Percentiles rank a stretch among this genome's conserved stretches.
Conservation (phyloP, 1,140 invertebrate species). For the Dolichoris vasculosae region DNA sequence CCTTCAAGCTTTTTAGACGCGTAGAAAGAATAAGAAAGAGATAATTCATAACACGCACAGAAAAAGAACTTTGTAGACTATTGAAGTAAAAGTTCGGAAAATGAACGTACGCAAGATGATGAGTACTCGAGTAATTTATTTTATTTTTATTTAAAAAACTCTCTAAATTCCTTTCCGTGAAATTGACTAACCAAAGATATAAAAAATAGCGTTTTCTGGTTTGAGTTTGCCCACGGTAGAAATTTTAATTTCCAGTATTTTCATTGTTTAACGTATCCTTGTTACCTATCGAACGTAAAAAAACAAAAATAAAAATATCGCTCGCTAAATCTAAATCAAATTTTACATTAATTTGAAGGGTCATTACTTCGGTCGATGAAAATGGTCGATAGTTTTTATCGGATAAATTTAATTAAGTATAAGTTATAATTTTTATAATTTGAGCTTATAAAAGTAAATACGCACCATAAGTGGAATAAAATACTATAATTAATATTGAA, state of each 20-base stretch:
- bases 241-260: slow-evolving; percentile 2
- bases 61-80: not conserved
- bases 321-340: too few relatives aligned
- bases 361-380: too few relatives aligned
- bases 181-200: not conserved
- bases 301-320: too few relatives aligned
- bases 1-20: not conserved
- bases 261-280: not conserved
- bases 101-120: not conserved
- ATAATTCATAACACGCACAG: slow-evolving; percentile 26
- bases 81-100: slow-evolving; percentile 34
- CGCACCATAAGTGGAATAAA: not conserved
- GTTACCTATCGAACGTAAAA: not conserved
- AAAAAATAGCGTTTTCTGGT: not conserved
- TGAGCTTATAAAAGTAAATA: not conserved
- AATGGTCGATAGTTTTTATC: too few relatives aligned
- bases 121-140: slow-evolving; percentile 24
- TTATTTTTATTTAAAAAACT: slow-evolving; percentile 16
- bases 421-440: not conserved
- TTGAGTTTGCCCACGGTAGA: not conserved
- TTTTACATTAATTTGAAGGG: too few relatives aligned
- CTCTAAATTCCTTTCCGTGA: slow-evolving; percentile 7
- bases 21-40: not conserved
- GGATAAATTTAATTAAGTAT: too few relatives aligned
- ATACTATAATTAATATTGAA: slow-evolving; percentile 1